A percentile compares a stretch with the other conserved stretches of the same genome.
Conservation (phyloP, 2,113 vertebrate species). For the Corynorhinus townsendii region DNA sequence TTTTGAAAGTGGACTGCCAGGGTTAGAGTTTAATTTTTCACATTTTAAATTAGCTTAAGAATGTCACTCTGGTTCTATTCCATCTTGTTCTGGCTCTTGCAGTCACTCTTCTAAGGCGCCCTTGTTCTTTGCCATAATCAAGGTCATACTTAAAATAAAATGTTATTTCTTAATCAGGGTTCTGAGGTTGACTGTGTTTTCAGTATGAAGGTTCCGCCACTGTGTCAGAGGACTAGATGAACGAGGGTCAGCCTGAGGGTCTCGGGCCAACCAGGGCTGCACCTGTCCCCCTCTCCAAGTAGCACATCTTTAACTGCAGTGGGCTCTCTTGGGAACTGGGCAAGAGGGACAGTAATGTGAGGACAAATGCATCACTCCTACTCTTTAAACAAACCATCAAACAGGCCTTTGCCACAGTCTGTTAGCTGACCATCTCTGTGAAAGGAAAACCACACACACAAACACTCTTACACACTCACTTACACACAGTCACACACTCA, state of each 20-base stretch:
- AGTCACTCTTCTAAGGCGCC: not conserved
- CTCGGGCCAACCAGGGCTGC: accelerated
- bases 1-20: not conserved
- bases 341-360: not conserved
- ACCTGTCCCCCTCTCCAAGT: not conserved
- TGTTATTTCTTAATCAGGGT: not conserved
- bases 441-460: not conserved
- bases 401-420: not conserved
- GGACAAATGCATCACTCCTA: not conserved
- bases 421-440: not conserved
- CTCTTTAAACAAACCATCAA: not conserved
- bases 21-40: not conserved
- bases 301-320: not conserved
- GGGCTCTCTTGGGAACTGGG: not conserved
- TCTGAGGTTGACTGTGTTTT: not conserved
- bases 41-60: not conserved
- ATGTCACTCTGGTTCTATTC: not conserved
- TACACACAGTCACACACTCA: too few species aligned
- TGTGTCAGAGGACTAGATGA: not conserved
- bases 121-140: not conserved
- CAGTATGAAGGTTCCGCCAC: not conserved
- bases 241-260: not conserved
- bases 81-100: not conserved
- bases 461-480: not conserved
- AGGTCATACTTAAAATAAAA: slow-evolving; percentile 15